Base-by-base conservation (phyloP, 2,888 invertebrate species). In the Myathropa florea region DNA sequence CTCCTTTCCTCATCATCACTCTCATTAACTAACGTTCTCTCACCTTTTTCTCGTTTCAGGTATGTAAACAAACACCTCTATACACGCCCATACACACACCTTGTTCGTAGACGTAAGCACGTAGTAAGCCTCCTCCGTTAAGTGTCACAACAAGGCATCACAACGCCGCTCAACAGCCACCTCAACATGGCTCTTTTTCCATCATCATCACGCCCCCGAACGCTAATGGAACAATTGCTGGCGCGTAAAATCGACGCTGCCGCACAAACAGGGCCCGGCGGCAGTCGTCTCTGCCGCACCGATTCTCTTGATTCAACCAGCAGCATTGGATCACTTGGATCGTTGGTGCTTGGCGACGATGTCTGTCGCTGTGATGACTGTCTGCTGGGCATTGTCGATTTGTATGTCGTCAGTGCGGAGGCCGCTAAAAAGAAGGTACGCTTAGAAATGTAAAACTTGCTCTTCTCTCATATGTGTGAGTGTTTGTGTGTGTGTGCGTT, bases 301-400 rank as follows among this genome's bases (percentile, higher is more conserved):
- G 96, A 97, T 90, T 96, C 97, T 7, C 94, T 96, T 92, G 97
- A 97, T 91, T 96, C 96, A 88, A 95, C 95, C 89, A 95, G 96
- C 91, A 96, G 96, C 75, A 93, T 95, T 77, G 94, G 95, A 21
- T 96, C 96, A 91, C 85, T 90, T 77, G 95, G 95, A 79, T 96
- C 96, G 7, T 90, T 95, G 88, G 93, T 95, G 6, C 90, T 92
- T 57, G 91, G 92, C 64, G 95, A 95, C 91, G 96, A 96, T 90
- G 95, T 96, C 88, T 97, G 97, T 92, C 94, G 95, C 85, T 97
- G 97, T 91, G 97, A 97, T 91, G 97, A 97, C 92, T 97, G 97
- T 90, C 93, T 97, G 84, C 94, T 97, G 88, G 97, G 96, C 4
- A 97, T 97, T 88, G 96, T 95, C 88, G 97, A 97, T 93, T 94